A percentile compares a stretch with the other conserved stretches of the same genome.
phyloP scores from a whole-genome alignment of 1,140 invertebrate genomes.

The Diabrotica virgifera region DNA sequence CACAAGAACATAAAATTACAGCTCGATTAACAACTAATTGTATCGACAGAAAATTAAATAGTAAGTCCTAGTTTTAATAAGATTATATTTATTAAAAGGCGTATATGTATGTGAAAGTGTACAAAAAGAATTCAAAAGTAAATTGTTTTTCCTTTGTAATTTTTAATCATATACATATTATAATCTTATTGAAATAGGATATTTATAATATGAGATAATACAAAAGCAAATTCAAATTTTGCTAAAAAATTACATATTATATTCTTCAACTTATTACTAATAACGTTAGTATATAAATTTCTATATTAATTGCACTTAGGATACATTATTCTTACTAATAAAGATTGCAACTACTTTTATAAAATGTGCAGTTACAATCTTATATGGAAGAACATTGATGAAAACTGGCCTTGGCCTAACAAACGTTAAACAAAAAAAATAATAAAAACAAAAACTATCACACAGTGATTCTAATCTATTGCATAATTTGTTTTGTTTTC shows the following conservation, averaged over 20 bases:
- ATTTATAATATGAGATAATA: constrained; percentile 11
- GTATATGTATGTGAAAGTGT: constrained; percentile 4
- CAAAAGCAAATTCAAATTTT: constrained; percentile 31
- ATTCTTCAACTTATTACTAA: constrained; percentile 26
- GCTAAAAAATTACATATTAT: constrained; percentile 25
- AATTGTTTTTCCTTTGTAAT: constrained; percentile 1
- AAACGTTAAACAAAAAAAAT: constrained; percentile 39
- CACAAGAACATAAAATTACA: constrained; percentile 8
- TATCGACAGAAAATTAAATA: constrained; percentile 4
- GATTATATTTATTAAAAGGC: constrained; percentile 20
- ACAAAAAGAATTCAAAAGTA: constrained; percentile 1
- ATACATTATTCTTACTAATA: constrained; percentile 30
- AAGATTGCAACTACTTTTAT: constrained; percentile 28
- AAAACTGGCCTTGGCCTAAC: constrained; percentile 44
- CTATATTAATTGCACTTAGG: constrained; percentile 46
- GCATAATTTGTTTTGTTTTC: constrained; percentile 11
- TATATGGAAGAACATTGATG: constrained; percentile 44
- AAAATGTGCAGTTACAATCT: constrained; percentile 29
- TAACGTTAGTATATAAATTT: constrained; percentile 40
- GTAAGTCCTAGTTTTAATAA: not conserved
- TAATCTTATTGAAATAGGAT: not conserved
- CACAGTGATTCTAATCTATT: constrained; percentile 33
- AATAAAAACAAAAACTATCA: constrained; percentile 43
- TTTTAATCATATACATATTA: not conserved
- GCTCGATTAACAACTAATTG: not conserved